These are phyloP conservation scores for Tenrec ecaudatus DNA, from an alignment of 2,113 vertebrate species.

Conservation along the genomic window DNA sequence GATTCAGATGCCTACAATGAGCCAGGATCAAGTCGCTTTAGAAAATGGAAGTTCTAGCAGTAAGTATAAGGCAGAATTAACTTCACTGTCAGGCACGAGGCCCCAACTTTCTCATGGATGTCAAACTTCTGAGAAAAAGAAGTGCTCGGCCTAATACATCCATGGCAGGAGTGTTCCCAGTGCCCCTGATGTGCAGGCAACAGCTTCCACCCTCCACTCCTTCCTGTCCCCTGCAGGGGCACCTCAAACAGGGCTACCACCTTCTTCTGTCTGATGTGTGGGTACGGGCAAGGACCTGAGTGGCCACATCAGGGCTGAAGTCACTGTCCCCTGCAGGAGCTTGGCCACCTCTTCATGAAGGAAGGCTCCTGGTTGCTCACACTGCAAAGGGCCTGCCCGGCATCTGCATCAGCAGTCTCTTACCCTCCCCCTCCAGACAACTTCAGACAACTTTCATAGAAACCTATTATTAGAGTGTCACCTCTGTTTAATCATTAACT, in stretches of 20 bases:
- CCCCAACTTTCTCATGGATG: not conserved
- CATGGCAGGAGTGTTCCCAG: too few species aligned
- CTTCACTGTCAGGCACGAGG: not conserved
- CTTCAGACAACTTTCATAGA: not conserved
- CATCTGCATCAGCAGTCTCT: not conserved
- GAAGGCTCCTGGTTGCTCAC: too few species aligned
- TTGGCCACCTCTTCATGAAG: too few species aligned
- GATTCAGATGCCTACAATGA: not conserved
- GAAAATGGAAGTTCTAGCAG: not conserved
- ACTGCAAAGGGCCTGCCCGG: not conserved
- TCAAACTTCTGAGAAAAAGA: not conserved
- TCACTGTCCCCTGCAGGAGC: too few species aligned
- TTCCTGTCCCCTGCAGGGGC: not conserved
- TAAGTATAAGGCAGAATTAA: not conserved
- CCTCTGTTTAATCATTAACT: not conserved
- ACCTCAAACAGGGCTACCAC: too few species aligned
- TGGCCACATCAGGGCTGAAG: not conserved
- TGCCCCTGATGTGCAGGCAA: fast-evolving
- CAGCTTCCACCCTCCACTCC: not conserved
- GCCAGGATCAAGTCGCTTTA: not conserved
- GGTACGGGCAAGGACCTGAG: not conserved
- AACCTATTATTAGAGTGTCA: not conserved
- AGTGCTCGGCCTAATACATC: not conserved
- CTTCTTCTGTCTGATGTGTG: not conserved
- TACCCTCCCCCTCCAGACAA: not conserved